Evolutionary conservation across 2,797 vertebrate genomes (phyloP).

Genomic region (Hipposideros larvatus): DNA sequence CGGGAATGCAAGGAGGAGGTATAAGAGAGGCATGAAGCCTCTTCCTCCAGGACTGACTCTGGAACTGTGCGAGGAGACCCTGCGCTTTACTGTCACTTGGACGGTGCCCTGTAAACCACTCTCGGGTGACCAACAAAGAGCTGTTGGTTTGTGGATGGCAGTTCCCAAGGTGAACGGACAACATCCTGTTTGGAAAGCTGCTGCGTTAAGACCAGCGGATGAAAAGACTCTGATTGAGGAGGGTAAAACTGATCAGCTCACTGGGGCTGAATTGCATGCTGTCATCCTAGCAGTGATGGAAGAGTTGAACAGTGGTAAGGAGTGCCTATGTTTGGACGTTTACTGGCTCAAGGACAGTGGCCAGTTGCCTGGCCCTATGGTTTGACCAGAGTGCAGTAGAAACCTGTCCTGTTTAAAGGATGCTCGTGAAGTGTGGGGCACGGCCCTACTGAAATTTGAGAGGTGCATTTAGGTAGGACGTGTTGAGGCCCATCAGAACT

Average conservation of each 20-base stretch:
- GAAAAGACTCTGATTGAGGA: neutral
- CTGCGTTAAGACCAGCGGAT: neutral
- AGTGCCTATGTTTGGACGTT: no score
- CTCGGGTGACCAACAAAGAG: neutral
- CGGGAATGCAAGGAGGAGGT: no score
- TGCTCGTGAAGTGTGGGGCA: neutral
- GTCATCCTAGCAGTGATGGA: neutral
- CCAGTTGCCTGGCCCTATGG: neutral
- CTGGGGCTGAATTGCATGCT: neutral
- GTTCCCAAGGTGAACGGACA: neutral
- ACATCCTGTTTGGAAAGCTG: neutral
- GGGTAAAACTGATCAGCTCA: neutral
- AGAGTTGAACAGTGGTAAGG: neutral
- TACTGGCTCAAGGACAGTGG: neutral
- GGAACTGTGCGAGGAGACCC: neutral
- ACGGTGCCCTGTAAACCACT: neutral
- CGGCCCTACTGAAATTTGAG: neutral
- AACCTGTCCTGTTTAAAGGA: no score
- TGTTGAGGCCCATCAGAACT: neutral
- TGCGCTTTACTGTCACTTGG: neutral
- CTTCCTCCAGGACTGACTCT: neutral
- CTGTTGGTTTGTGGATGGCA: neutral
- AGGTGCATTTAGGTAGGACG: neutral
- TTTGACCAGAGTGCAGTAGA: neutral
- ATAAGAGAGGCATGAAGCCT: neutral